These are phyloP conservation scores for Potamarius usumacintae DNA, from an alignment of 2,113 vertebrate genomes.

Conservation along the genomic window DNA sequence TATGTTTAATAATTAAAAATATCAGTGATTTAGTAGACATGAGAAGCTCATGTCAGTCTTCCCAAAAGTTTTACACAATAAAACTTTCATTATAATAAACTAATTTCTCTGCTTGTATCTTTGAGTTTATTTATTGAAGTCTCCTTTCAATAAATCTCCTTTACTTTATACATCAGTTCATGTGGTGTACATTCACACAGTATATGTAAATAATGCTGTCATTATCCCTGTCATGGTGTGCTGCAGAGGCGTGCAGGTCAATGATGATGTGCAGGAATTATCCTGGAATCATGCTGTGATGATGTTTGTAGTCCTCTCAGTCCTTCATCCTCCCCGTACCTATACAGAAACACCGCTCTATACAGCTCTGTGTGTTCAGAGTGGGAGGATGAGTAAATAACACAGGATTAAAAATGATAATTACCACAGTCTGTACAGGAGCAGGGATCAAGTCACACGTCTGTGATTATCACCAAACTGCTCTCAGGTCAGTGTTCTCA, in stretches of 20 bases:
- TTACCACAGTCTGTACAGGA: neutral
- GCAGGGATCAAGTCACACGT: neutral
- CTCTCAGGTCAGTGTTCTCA: neutral
- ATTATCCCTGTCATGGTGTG: no score
- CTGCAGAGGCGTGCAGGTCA: neutral
- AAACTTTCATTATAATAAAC: neutral
- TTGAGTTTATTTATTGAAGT: neutral
- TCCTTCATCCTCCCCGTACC: neutral
- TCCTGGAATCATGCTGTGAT: neutral
- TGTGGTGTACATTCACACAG: neutral
- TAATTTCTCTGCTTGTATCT: no score
- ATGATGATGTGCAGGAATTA: neutral
- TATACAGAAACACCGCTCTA: neutral
- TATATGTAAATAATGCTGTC: neutral
- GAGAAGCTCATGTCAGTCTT: no score
- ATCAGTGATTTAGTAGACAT: no score
- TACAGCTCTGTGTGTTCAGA: neutral
- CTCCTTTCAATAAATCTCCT: neutral
- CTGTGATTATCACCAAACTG: neutral
- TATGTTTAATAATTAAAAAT: no score
- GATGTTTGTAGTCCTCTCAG: neutral
- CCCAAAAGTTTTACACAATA: neutral
- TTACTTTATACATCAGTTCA: neutral
- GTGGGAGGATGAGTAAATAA: slow-evolving; percentile 10
- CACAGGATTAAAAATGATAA: neutral